Evolutionary conservation across 2,888 invertebrate species (phyloP).

Genomic region (Noctuana brunneofusca): DNA sequence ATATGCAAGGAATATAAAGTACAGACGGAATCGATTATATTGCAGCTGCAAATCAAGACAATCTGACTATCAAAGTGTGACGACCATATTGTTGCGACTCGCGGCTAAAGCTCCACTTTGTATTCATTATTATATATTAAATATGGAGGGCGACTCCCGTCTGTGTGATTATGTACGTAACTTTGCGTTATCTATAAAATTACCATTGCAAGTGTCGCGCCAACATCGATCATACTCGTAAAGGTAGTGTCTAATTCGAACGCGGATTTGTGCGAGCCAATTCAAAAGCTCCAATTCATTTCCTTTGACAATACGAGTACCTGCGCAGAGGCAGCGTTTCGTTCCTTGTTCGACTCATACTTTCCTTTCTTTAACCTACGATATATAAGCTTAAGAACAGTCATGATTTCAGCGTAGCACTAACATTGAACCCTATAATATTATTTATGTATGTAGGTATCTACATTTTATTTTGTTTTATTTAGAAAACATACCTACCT

Average conservation of each 20-base stretch:
- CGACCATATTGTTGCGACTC: slow-evolving; percentile 42
- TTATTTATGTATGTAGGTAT: no score
- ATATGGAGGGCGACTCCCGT: slow-evolving; percentile 51
- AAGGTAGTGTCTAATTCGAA: slow-evolving; percentile 19
- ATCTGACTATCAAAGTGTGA: slow-evolving; percentile 70
- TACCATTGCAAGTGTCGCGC: slow-evolving; percentile 55
- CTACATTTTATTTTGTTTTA: no score
- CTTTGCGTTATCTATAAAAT: slow-evolving; percentile 69
- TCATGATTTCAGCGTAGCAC: background rate
- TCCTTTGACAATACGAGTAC: slow-evolving; percentile 6
- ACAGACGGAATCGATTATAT: slow-evolving; percentile 58
- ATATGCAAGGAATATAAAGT: slow-evolving; percentile 82
- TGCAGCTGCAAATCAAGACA: slow-evolving; percentile 65
- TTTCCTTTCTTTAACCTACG: background rate
- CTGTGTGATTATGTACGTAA: slow-evolving; percentile 62
- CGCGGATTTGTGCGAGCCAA: slow-evolving; percentile 31
- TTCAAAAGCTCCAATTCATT: slow-evolving; percentile 32
- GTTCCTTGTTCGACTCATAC: slow-evolving; percentile 5
- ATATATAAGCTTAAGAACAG: background rate
- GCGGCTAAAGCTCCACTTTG: slow-evolving; percentile 44
- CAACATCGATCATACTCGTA: slow-evolving; percentile 38
- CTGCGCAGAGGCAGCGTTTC: background rate
- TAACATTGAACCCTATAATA: no score
- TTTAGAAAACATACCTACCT: no score
- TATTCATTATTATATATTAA: slow-evolving; percentile 58